Percentiles rank a stretch among this genome's conserved stretches.
Evolutionary conservation across 2,113 vertebrate species (phyloP).

Genomic region (Chinchilla lanigera): DNA sequence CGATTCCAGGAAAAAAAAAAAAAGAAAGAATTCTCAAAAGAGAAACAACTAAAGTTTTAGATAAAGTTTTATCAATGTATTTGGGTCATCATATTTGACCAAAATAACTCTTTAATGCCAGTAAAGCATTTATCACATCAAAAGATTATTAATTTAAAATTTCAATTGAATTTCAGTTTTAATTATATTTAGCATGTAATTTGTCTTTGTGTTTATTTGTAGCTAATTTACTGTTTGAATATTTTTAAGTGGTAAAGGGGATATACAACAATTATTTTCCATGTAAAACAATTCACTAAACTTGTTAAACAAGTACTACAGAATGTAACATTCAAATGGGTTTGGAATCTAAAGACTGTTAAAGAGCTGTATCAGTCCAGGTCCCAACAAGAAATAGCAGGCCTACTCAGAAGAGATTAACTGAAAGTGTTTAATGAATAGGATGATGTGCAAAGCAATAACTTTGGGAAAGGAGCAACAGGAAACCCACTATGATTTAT

Average conservation of each 20-base stretch:
- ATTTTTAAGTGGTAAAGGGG: not conserved
- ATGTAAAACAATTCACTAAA: not conserved
- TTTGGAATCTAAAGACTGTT: not conserved
- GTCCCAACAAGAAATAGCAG: not conserved
- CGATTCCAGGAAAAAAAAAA: no score
- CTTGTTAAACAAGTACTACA: not conserved
- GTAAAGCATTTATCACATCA: not conserved
- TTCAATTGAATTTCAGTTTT: not conserved
- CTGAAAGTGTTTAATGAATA: not conserved
- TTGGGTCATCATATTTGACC: not conserved
- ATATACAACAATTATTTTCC: not conserved
- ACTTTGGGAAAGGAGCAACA: not conserved
- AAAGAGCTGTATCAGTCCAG: not conserved
- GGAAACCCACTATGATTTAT: not conserved
- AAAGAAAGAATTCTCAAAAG: constrained; percentile 2
- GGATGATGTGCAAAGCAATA: not conserved
- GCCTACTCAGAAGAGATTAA: not conserved
- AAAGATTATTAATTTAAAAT: not conserved
- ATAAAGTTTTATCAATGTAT: not conserved
- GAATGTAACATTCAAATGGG: not conserved
- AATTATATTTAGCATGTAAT: not conserved
- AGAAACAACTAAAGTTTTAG: not conserved
- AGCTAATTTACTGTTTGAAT: not conserved
- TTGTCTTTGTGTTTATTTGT: not conserved
- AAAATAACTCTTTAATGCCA: not conserved